Conservation (phyloP, 2,113 vertebrate genomes). For the Etia nguti region DNA sequence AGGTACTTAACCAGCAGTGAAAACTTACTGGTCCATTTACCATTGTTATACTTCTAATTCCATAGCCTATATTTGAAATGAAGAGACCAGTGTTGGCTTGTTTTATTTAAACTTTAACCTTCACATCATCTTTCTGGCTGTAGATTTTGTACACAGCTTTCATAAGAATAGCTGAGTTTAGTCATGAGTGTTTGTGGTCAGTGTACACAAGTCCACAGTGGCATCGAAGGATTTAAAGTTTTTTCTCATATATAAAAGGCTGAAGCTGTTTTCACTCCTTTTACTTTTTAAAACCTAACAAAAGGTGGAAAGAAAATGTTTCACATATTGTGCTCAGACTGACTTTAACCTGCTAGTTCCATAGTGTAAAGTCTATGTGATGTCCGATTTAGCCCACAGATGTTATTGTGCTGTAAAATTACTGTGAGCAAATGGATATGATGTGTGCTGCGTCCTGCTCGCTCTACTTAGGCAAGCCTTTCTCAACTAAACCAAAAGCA, state of each 20-base stretch:
- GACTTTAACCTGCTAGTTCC: neutral
- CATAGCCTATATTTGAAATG: neutral
- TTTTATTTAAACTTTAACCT: neutral
- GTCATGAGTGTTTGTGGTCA: neutral
- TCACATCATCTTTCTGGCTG: neutral
- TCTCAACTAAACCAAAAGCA: neutral
- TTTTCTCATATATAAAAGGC: neutral
- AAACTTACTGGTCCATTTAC: neutral
- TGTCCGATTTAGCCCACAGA: neutral
- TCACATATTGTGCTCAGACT: neutral
- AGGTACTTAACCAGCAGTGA: conserved; percentile 67
- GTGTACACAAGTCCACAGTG: neutral
- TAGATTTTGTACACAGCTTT: neutral
- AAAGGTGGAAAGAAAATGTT: neutral
- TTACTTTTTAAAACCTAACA: neutral
- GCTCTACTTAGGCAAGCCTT: fast-evolving
- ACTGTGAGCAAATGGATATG: fast-evolving
- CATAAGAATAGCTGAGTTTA: neutral
- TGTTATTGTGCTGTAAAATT: neutral
- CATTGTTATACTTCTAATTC: neutral
- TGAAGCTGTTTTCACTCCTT: neutral
- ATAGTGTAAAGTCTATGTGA: neutral
- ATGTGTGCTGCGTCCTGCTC: neutral
- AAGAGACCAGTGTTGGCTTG: neutral
- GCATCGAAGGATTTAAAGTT: neutral